Evolutionary conservation across 2,113 vertebrate genomes (phyloP).

Genomic region (Gulo gulo): DNA sequence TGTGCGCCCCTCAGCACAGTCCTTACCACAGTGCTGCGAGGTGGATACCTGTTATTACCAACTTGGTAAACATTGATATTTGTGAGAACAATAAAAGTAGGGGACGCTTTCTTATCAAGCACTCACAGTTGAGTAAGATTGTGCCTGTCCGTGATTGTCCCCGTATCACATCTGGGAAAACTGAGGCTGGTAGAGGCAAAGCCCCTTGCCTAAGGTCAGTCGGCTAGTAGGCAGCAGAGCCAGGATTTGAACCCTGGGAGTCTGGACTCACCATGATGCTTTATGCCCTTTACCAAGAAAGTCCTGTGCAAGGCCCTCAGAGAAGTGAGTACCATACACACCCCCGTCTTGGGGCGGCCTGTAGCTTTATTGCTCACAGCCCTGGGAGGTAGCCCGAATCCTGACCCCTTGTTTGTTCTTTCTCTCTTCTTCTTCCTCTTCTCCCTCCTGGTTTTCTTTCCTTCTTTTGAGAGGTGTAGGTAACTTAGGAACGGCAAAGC

Average conservation of each 20-base stretch:
- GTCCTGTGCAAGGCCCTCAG: neutral
- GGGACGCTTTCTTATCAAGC: neutral
- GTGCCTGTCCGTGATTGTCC: accelerated
- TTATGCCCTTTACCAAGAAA: neutral
- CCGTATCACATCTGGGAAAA: neutral
- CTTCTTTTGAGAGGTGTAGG: neutral
- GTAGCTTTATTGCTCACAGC: neutral
- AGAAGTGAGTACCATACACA: accelerated
- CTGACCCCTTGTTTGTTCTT: neutral
- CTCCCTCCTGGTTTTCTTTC: neutral
- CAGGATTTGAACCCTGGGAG: neutral
- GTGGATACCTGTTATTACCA: neutral
- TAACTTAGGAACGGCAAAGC: neutral
- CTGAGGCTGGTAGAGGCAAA: neutral
- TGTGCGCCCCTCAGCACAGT: neutral
- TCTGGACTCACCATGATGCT: accelerated
- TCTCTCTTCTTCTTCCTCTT: too few species aligned
- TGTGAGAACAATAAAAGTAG: neutral
- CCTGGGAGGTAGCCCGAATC: neutral
- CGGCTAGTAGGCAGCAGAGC: neutral
- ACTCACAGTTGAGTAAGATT: neutral
- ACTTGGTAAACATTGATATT: neutral
- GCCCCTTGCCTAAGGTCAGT: neutral
- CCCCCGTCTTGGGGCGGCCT: neutral
- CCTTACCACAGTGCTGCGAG: accelerated